These are phyloP conservation scores for Mycetomoellerius zeteki DNA, from an alignment of 1,140 invertebrate genomes.

Conservation along the genomic window DNA sequence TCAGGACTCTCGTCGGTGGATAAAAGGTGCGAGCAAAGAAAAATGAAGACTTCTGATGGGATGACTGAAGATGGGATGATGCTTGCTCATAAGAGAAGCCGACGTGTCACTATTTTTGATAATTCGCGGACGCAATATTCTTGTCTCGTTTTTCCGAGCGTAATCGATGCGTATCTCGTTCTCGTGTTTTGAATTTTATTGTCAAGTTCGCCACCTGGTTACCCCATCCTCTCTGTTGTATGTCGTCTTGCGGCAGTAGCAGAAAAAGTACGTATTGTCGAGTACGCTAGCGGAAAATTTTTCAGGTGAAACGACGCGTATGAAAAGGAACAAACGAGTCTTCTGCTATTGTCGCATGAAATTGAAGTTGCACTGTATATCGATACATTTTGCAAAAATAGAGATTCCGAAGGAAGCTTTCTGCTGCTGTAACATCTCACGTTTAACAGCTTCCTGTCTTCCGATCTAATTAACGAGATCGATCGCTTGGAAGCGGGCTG, in stretches of 20 bases:
- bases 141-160: background rate
- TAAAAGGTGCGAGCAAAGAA: constrained; percentile 36
- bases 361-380: background rate
- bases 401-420: background rate
- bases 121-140: constrained; percentile 5
- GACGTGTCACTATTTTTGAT: background rate
- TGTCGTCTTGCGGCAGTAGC: background rate
- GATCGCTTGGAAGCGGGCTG: constrained; percentile 16
- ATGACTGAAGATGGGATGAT: background rate
- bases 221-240: background rate
- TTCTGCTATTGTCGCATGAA: background rate
- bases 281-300: constrained; percentile 37
- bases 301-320: constrained; percentile 42
- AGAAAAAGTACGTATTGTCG: constrained; percentile 41
- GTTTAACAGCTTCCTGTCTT: constrained; percentile 25
- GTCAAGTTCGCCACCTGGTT: constrained; percentile 12
- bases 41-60: background rate
- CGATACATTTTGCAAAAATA: background rate
- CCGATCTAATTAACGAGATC: constrained; percentile 51
- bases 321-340: constrained; percentile 51
- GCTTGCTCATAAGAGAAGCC: constrained; percentile 3
- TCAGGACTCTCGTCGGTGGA: constrained; percentile 40
- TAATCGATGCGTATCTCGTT: background rate
- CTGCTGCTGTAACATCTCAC: constrained; percentile 1
- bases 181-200: constrained; percentile 49